phyloP scores from a whole-genome alignment of 1,140 invertebrate species.

The Papilio glaucus region DNA sequence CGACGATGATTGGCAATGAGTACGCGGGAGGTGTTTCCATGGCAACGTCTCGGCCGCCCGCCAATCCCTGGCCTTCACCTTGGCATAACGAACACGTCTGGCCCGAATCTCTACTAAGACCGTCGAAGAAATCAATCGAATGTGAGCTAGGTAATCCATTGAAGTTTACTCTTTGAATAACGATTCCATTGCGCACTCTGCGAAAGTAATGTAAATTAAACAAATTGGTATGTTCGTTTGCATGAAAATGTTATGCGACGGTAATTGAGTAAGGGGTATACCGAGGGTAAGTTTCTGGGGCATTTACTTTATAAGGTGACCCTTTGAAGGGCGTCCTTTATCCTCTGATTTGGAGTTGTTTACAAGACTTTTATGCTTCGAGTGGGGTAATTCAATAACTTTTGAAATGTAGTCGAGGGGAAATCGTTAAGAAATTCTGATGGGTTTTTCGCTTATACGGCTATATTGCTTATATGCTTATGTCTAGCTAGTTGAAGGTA shows the following conservation, averaged over 20 bases:
- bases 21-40: slow-evolving; percentile 50
- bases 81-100: slow-evolving; percentile 59
- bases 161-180: slow-evolving; percentile 1
- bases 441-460: slow-evolving; percentile 6
- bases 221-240: slow-evolving; percentile 30
- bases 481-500: too few relatives aligned
- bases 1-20: slow-evolving; percentile 52
- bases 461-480: not conserved
- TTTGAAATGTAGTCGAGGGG: slow-evolving; percentile 57
- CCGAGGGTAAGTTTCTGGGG: slow-evolving; percentile 58
- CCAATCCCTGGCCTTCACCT: slow-evolving; percentile 56
- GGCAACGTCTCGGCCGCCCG: slow-evolving; percentile 48
- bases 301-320: slow-evolving; percentile 66
- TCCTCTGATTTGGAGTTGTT: slow-evolving; percentile 56
- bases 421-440: slow-evolving; percentile 49
- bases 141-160: slow-evolving; percentile 35
- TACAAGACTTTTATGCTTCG: slow-evolving; percentile 57
- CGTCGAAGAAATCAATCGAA: not conserved
- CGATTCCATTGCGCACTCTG: not conserved
- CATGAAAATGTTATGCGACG: slow-evolving; percentile 23
- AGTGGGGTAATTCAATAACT: slow-evolving; percentile 63
- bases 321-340: slow-evolving; percentile 66
- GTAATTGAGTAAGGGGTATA: slow-evolving; percentile 43
- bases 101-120: slow-evolving; percentile 8
- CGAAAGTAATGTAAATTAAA: slow-evolving; percentile 47